A percentile compares a stretch with the other conserved stretches of the same genome.
Evolutionary conservation across 1,140 invertebrate species (phyloP).

Genomic region (Plectrocnemia conspersa): DNA sequence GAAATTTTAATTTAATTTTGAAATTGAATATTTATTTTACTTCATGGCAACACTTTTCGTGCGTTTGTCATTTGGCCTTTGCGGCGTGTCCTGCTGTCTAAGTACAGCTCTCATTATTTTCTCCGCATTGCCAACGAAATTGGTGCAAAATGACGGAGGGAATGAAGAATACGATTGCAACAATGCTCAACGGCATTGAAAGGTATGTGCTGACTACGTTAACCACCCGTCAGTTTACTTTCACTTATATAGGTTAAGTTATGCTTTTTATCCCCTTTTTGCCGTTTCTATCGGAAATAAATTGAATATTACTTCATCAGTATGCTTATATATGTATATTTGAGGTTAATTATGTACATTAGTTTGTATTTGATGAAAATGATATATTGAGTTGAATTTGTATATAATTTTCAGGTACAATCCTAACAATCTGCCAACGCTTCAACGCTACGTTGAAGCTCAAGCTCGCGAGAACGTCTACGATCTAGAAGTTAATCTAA

Average conservation of each 20-base stretch:
- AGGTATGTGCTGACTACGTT: slow-evolving; percentile 51
- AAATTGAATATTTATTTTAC: too few relatives aligned
- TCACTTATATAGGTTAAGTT: neutral
- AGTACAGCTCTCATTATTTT: too few relatives aligned
- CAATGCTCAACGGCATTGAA: slow-evolving; percentile 74
- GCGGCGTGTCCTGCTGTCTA: too few relatives aligned
- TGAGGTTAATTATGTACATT: slow-evolving; percentile 1
- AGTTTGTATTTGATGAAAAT: neutral
- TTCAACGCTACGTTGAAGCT: slow-evolving; percentile 90
- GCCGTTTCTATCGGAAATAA: neutral
- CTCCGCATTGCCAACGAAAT: too few relatives aligned
- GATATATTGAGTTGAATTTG: neutral
- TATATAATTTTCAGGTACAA: slow-evolving; percentile 28
- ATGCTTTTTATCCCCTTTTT: neutral
- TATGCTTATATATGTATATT: neutral
- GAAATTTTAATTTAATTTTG: too few relatives aligned
- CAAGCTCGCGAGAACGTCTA: slow-evolving; percentile 92
- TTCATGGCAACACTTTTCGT: too few relatives aligned
- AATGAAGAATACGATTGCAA: slow-evolving; percentile 69
- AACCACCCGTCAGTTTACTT: slow-evolving; percentile 24
- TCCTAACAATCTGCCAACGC: slow-evolving; percentile 55
- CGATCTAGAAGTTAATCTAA: slow-evolving; percentile 93
- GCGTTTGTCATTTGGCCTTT: too few relatives aligned
- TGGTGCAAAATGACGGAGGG: slow-evolving; percentile 58
- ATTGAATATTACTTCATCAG: slow-evolving; percentile 10